Conservation (phyloP, 2,113 vertebrate species). For the Chrysemys picta region DNA sequence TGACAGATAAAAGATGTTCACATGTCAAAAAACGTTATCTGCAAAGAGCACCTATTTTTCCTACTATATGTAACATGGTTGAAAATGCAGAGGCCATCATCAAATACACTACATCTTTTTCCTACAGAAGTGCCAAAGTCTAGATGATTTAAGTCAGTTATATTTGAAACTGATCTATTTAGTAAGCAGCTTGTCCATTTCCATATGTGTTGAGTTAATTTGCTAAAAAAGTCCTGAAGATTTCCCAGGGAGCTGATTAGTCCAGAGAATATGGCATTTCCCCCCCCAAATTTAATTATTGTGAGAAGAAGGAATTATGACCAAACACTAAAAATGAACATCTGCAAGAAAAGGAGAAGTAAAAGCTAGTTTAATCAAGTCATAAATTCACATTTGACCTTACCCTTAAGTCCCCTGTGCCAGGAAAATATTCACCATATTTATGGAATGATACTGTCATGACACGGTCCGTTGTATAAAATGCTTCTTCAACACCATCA, state of each 20-base stretch:
- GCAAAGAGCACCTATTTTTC: not conserved
- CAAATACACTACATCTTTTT: not conserved
- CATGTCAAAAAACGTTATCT: not conserved
- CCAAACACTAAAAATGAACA: not conserved
- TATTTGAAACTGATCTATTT: not conserved
- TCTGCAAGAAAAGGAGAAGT: not conserved
- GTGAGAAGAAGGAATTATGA: not conserved
- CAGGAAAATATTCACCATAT: constrained; percentile 88
- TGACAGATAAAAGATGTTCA: not conserved
- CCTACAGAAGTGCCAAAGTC: not conserved
- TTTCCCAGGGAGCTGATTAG: not conserved
- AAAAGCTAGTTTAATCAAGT: not conserved
- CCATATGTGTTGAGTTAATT: not conserved
- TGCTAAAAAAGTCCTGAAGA: not conserved
- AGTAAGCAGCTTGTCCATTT: not conserved
- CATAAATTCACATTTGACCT: constrained; percentile 50
- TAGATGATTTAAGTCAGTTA: not conserved
- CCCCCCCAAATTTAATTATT: not conserved
- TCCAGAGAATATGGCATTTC: not conserved
- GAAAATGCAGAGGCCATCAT: not conserved
- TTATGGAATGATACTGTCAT: constrained; percentile 91
- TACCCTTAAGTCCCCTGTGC: constrained; percentile 87
- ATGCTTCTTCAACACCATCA: constrained; percentile 89
- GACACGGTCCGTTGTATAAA: constrained; percentile 89
- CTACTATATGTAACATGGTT: not conserved